phyloP scores from a whole-genome alignment of 1,140 invertebrate genomes.

The Ips nitidus region DNA sequence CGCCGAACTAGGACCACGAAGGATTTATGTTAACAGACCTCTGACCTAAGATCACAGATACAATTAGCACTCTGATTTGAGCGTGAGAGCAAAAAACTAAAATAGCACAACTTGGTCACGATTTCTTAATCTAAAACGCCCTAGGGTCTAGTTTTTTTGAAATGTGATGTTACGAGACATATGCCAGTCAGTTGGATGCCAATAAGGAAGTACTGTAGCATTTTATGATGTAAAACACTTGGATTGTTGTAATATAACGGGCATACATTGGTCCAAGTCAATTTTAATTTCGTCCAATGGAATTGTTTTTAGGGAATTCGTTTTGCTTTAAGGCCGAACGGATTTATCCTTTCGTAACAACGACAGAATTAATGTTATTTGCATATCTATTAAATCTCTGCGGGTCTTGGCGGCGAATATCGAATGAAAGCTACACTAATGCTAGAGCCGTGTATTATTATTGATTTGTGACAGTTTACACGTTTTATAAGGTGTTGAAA shows the following conservation, averaged over 20 bases:
- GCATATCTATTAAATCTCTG: no score
- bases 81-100: conserved; percentile 11
- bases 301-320: no score
- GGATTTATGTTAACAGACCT: conserved; percentile 1
- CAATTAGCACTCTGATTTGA: conserved; percentile 12
- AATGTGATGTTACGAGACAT: conserved; percentile 1
- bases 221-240: conserved; percentile 11
- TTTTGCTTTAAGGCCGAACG: no score
- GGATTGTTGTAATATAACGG: conserved; percentile 1
- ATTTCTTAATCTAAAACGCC: conserved; percentile 2
- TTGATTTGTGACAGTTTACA: conserved; percentile 5
- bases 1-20: background rate
- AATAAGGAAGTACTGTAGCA: conserved; percentile 6
- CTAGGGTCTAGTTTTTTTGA: background rate
- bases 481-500: conserved; percentile 4
- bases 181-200: background rate
- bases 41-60: conserved; percentile 12
- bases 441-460: background rate
- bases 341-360: no score
- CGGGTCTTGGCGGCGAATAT: no score
- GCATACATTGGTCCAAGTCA: background rate
- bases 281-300: no score
- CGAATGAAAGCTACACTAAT: background rate
- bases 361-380: no score
- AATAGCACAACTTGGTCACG: conserved; percentile 6